Base-by-base conservation (phyloP, 1,140 invertebrate genomes). In the Meloidogyne chitwoodi region DNA sequence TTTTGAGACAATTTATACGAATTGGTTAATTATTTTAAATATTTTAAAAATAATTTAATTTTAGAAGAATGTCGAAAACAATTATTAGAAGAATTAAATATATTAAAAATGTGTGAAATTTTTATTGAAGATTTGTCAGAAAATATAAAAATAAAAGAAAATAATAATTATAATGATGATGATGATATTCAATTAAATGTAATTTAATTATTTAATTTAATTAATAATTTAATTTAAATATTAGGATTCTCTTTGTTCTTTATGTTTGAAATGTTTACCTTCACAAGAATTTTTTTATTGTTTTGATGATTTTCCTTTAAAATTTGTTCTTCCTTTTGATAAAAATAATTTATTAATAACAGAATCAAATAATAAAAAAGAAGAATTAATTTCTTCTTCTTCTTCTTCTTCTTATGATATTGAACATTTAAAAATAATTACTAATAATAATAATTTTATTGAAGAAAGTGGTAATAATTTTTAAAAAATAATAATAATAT, bases 231-330 rank as follows among this genome's bases (percentile, higher is more conserved):
- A 41, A 29, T 34, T 79, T 82, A 41, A 69, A 84, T n/a, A n/a
- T n/a, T n/a, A n/a, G 83, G 83, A 84, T 67, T 85, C 83, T 8
- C 63, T 84, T 11, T 84, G 80, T 63, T 75, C 83, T 8, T 72
- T 84, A 12, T 85, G 83, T 61, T 68, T 84, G 11, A 77, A 82
- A 26, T 84, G 83, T 48, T 56, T 84, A 29, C 84, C 83, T 4
- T 72, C 31, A 22, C 19, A 72, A 27, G 64, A 66, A 66, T 84
- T 85, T 75, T 83, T 83, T 24, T 44, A 80, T 16, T 44, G 80
- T 22, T 62, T 44, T 19, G 19, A 74, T 14, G 19, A 66, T 16
- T 83, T 83, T 74, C 81, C 83, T 48, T 26, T 84, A 19, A 56
- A 29, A 29, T 84, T 79, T 63, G 68, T 76, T 24, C 70, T 83